These are phyloP conservation scores for Coecobrya sp. DNA, from an alignment of 2,888 invertebrate species.

Conservation along the genomic window DNA sequence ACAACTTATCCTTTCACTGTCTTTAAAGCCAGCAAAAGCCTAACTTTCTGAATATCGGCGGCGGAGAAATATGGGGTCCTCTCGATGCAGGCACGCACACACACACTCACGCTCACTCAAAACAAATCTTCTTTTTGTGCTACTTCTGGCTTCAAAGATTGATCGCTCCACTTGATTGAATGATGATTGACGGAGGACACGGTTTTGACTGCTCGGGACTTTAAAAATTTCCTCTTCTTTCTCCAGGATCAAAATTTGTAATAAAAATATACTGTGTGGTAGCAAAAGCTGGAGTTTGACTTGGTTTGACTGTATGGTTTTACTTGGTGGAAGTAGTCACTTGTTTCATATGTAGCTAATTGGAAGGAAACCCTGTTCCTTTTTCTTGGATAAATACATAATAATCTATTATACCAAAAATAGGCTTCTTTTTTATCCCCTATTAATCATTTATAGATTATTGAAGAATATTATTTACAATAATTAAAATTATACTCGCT, in stretches of 20 bases:
- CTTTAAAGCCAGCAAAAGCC: constrained; percentile 23
- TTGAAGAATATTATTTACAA: constrained; percentile 1
- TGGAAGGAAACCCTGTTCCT: constrained; percentile 58
- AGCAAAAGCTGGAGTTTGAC: background rate
- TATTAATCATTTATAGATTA: background rate
- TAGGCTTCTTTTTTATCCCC: constrained; percentile 11
- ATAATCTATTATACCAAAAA: constrained; percentile 36
- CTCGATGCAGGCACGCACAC: background rate
- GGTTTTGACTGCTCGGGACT: background rate
- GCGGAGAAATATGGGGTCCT: background rate
- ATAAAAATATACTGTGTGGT: background rate
- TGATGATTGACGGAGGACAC: background rate
- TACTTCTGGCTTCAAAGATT: background rate
- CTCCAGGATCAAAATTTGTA: background rate
- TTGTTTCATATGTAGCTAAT: background rate
- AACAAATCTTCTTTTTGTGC: background rate
- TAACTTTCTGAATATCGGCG: background rate
- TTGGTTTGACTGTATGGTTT: background rate
- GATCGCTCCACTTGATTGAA: background rate
- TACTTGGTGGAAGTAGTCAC: constrained; percentile 40
- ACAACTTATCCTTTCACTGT: background rate
- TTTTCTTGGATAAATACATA: background rate
- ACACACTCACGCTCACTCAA: constrained; percentile 1
- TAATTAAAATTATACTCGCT: background rate
- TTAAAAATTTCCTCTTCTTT: background rate